Evolutionary conservation across 1,140 invertebrate genomes (phyloP), one percentile per base, ranked within the genome.

Genomic region (Brachionus paranguensis): DNA sequence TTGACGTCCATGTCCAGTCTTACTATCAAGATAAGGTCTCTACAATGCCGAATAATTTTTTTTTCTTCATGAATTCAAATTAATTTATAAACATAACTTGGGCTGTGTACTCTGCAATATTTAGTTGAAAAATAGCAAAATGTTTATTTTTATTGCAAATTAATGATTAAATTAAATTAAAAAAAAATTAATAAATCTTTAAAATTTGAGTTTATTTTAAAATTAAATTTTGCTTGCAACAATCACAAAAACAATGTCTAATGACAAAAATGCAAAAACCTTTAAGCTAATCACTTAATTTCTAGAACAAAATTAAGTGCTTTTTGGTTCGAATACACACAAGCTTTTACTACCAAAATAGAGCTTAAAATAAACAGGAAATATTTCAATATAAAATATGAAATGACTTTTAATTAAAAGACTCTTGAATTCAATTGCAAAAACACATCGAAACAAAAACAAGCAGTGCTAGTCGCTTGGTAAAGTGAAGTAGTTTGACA

Each of bases 391-490:
- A 45, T 43, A 43, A 72, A 43, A 68, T 11, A 45, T 72, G 37
- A 72, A 72, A 72, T 72, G 33, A 43, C 68, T 72, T 72, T 72
- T 72, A 72, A 72, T 72, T 72, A 72, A 72, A 72, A 72, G 68
- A 72, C 68, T 72, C 68, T 72, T 43, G 37, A 72, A 43, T 43
- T 43, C 37, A 72, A 72, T 72, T 43, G 41, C 68, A 43, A 72
- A 72, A 72, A 72, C 12, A 72, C 41, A 37, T 41, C 17, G n/a
- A 72, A 72, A 72, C 14, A 72, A 72, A 72, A 41, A 41, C 33
- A 41, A 43, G 33, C 17, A 72, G n/a, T 43, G 41, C 68, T 43
- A 43, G 37, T 72, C 11, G 68, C 20, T 47, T 47, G 0, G 45
- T n/a, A 1, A 47, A 60, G 53, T 55, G 14, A 24, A 55, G 53